Base-by-base conservation (phyloP, 2,113 vertebrate species). In the Cygnus buccinator region DNA sequence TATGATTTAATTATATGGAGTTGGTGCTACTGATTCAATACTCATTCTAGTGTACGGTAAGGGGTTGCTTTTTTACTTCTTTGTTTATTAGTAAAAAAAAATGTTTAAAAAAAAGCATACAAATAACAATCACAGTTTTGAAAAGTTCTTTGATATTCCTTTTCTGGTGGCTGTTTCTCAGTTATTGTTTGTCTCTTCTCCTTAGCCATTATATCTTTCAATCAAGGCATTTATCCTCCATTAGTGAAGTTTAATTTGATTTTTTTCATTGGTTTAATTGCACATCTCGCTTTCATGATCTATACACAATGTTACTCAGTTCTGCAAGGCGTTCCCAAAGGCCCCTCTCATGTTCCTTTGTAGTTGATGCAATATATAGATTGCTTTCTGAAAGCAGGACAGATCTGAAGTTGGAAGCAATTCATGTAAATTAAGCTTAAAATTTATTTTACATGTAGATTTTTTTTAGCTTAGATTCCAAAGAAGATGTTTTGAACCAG, bases 241-340 rank as follows among this genome's bases (percentile, higher is more conserved):
- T 94, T 91, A 91, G 61, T 35, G 39, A 77, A 93, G 46, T 65
- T 88, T 90, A 86, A 95, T 92, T 93, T 78, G 72, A 65, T 78
- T 84, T 87, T 75, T 84, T 23, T 92, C 8, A 8, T 88, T 78
- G 65, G 46, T 78, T 91, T 94, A 92, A 92, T 81, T 97, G 61
- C 85, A 44, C 4, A 1, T 44, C 83, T 94, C 14, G 6, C 46
- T 94, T 94, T 61, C 43, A 39, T 61, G 68, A 77, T 86, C 41
- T 14, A 13, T 23, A 44, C 46, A 48, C 26, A 35, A 28, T 80
- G 35, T 79, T 82, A 57, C 0, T 0, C 35, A 54, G 31, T 76
- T 93, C 87, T 88, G 29, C 7, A 5, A 71, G 61, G 52, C 74
- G 35, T 29, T 96, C 83, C 72, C 92, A 44, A 63, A 84, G 61